Evolutionary conservation across 2,888 invertebrate genomes (phyloP), one percentile per base, ranked within the genome.

Genomic region (Plagodis dolabraria): DNA sequence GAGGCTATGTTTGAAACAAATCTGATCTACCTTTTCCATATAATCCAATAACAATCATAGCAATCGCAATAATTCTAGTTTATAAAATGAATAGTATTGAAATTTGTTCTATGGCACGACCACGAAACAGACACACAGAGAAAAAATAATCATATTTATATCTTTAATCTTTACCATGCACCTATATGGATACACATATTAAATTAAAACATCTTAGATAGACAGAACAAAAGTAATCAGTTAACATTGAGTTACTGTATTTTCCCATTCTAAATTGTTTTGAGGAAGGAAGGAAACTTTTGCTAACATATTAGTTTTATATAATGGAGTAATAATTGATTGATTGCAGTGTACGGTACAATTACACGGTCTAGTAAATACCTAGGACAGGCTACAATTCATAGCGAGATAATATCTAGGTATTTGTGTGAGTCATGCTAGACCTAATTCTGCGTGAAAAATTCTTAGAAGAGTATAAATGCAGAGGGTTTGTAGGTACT

Each of bases 261-360:
- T 47, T 55, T 54, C 51, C 51, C 50, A 44, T 34, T 33, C 5
- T 35, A 50, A 54, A 11, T 7, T 12, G 10, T 9, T 34, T 48
- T 49, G 35, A 53, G 60, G 60, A 53, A 60, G 60, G 56, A 60
- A 57, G 53, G 57, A 57, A 57, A 53, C 53, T 53, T 60, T 54
- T 47, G 47, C 57, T 2, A 40, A 11, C 22, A 34, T 45, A 48
- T 45, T 9, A 42, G 9, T 47, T 33, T 40, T 40, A 12, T 42
- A 2, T 52, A 52, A 46, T 12, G 50, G 5, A 36, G 53, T n/a
- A 50, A 44, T 57, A 57, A 62, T 62, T 62, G 61, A 57, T 62
- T 62, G 61, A 62, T 62, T 62, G 47, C 57, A 57, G 33, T 46
- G 47, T 62, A 35, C 53, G 22, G 35, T 53, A 47, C 51, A 57